Evolutionary conservation across 2,113 vertebrate species (phyloP).

Genomic region (Stegastes partitus): DNA sequence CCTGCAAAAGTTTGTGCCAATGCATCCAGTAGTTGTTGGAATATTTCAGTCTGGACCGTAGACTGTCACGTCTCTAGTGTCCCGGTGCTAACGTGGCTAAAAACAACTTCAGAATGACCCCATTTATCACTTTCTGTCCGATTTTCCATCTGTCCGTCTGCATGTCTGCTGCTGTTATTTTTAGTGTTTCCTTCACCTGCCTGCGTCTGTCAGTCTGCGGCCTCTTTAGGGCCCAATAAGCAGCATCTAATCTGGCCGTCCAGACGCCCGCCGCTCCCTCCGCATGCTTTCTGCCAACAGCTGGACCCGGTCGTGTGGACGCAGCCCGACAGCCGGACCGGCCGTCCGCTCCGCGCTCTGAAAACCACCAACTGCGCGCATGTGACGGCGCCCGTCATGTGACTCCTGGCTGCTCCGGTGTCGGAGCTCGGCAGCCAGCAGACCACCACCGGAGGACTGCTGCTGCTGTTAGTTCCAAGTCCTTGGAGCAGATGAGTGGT

Average conservation of each 20-base stretch:
- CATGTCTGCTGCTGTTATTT: constrained; percentile 62
- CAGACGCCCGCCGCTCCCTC: constrained; percentile 44
- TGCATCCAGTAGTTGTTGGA: not conserved
- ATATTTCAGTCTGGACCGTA: constrained; percentile 10
- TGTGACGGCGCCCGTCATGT: constrained; percentile 62
- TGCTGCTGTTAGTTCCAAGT: constrained; percentile 48
- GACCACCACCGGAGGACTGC: constrained; percentile 65
- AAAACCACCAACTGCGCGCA: constrained; percentile 58
- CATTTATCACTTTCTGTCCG: constrained; percentile 53
- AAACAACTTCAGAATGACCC: constrained; percentile 24
- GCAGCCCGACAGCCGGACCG: constrained; percentile 52
- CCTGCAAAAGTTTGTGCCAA: not conserved
- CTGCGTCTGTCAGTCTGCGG: constrained; percentile 53
- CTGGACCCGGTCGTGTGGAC: constrained; percentile 41
- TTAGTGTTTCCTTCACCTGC: constrained; percentile 78
- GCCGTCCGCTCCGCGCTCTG: constrained; percentile 19
- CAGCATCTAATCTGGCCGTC: constrained; percentile 25
- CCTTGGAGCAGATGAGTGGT: constrained; percentile 54
- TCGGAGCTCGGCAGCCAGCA: constrained; percentile 55
- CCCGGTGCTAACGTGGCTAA: not conserved
- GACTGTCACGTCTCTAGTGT: not conserved
- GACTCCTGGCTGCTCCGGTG: constrained; percentile 47
- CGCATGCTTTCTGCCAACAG: constrained; percentile 52
- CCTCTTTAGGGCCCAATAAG: constrained; percentile 21
- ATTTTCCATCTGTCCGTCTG: constrained; percentile 40